A percentile compares a stretch with the other conserved stretches of the same genome.
Conservation (phyloP, 2,113 vertebrate genomes). For the Mobula hypostoma region DNA sequence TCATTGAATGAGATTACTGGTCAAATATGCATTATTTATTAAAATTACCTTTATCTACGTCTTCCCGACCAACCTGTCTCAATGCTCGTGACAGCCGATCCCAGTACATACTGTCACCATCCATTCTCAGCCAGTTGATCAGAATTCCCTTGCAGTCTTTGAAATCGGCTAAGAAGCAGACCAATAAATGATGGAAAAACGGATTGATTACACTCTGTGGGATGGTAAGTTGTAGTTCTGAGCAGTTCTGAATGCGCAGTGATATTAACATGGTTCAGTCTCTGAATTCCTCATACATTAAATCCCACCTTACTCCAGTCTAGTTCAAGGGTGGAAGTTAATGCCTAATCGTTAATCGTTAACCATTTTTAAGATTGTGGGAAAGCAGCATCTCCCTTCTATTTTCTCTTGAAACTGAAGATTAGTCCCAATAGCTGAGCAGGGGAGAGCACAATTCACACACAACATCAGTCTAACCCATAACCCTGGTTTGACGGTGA, state of each 20-base stretch:
- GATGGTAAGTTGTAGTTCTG: not conserved
- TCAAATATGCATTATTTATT: not conserved
- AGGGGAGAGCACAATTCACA: not conserved
- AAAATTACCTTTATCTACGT: constrained; percentile 46
- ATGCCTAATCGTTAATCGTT: not conserved
- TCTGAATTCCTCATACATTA: not conserved
- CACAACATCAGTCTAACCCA: not conserved
- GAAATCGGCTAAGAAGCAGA: not conserved
- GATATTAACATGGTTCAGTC: not conserved
- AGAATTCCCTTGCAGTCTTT: constrained; percentile 43
- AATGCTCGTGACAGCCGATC: constrained; percentile 52
- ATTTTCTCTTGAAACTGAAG: not conserved
- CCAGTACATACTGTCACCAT: constrained; percentile 46
- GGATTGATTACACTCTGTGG: not conserved
- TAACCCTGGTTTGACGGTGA: not conserved
- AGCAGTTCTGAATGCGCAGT: not conserved
- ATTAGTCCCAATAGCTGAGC: not conserved
- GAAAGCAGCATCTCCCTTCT: not conserved
- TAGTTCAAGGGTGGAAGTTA: not conserved
- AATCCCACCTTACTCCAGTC: not conserved
- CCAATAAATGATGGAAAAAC: not conserved
- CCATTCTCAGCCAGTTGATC: constrained; percentile 43
- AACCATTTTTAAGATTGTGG: not conserved
- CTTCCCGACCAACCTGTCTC: constrained; percentile 45
- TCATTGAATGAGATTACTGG: not conserved